Evolutionary conservation across 1,140 invertebrate genomes (phyloP).

Genomic region (Meloidogyne chitwoodi): DNA sequence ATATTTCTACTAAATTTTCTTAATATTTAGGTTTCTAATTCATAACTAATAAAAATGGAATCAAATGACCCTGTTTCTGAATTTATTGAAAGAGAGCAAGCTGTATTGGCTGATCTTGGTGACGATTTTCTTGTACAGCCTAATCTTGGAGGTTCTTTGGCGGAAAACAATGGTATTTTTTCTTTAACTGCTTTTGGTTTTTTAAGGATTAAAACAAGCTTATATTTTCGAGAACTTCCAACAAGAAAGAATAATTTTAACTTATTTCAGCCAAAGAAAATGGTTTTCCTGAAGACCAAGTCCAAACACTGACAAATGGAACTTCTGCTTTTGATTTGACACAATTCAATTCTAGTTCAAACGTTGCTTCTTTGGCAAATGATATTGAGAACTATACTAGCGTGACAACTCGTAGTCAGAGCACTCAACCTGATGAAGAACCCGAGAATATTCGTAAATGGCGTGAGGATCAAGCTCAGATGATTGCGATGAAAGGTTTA

Average conservation of each 20-base stretch:
- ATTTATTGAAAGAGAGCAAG: constrained; percentile 45
- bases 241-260: too few relatives aligned
- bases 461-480: constrained; percentile 38
- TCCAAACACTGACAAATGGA: constrained; percentile 14
- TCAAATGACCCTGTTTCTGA: constrained; percentile 46
- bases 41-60: not conserved
- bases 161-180: constrained; percentile 17
- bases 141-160: not conserved
- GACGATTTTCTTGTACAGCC: constrained; percentile 28
- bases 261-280: not conserved
- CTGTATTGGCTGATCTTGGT: constrained; percentile 37
- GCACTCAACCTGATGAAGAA: constrained; percentile 32
- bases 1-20: not conserved
- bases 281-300: not conserved
- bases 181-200: too few relatives aligned
- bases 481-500: constrained; percentile 42
- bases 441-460: constrained; percentile 53
- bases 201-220: too few relatives aligned
- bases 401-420: constrained; percentile 22
- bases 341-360: constrained; percentile 21
- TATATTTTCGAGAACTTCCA: too few relatives aligned
- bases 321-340: constrained; percentile 28
- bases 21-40: not conserved
- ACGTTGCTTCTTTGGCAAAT: not conserved
- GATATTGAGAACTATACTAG: not conserved